Conservation (phyloP, 53 echinoderm and acorn worm genomes). For the Apostichopus leukothele region DNA sequence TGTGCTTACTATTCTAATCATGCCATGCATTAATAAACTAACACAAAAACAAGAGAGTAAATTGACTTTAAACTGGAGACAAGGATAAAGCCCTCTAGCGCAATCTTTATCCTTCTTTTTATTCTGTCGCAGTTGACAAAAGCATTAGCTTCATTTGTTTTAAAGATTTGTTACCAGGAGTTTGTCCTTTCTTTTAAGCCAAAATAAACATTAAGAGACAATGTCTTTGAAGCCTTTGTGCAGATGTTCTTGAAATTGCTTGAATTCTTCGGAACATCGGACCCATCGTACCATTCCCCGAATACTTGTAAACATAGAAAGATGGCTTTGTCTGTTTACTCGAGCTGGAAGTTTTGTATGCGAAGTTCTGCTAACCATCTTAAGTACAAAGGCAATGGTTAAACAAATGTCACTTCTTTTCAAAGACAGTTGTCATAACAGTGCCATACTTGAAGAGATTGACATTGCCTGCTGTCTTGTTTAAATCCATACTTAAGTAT, state of each 20-base stretch:
- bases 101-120: too few species aligned
- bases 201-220: not conserved
- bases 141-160: not conserved
- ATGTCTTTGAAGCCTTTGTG: not conserved
- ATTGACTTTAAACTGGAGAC: too few species aligned
- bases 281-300: not conserved
- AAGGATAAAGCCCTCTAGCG: too few species aligned
- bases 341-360: too few species aligned
- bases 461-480: not conserved
- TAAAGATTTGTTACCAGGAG: not conserved
- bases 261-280: not conserved
- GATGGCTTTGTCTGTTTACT: not conserved
- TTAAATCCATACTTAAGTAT: not conserved
- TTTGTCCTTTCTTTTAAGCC: not conserved
- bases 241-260: not conserved
- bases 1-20: too few species aligned
- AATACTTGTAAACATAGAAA: conserved; percentile 30
- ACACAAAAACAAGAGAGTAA: too few species aligned
- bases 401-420: not conserved
- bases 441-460: not conserved
- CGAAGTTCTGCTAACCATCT: not conserved
- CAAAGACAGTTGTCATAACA: not conserved
- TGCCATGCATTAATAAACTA: too few species aligned
- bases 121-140: not conserved
- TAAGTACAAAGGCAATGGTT: not conserved